These are phyloP conservation scores for Rhopalosiphum maidis DNA, from an alignment of 1,140 invertebrate genomes.

Conservation along the genomic window DNA sequence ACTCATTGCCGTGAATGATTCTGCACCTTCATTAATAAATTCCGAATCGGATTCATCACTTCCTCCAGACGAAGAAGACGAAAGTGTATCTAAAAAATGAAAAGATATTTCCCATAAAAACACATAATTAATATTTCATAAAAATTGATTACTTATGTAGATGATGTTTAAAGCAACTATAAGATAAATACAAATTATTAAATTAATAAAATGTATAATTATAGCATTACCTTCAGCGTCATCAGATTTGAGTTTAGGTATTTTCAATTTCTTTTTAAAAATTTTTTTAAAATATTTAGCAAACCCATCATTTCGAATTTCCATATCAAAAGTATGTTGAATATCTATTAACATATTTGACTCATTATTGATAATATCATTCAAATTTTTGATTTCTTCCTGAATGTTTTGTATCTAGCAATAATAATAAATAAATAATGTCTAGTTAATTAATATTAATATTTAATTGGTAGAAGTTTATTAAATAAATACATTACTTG, in stretches of 20 bases:
- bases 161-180: background rate
- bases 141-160: background rate
- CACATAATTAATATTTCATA: background rate
- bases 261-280: background rate
- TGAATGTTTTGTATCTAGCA: background rate
- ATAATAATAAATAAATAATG: background rate
- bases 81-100: conserved; percentile 36
- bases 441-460: background rate
- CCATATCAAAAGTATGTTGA: background rate
- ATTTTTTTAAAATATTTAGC: background rate
- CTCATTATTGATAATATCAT: background rate
- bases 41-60: conserved; percentile 12
- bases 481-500: background rate
- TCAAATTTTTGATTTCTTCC: background rate
- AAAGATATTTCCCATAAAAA: background rate
- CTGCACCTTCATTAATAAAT: background rate
- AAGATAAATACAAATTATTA: background rate
- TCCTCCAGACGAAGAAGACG: conserved; percentile 9
- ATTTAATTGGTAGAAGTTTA: background rate
- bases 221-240: background rate
- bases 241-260: background rate
- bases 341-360: background rate
- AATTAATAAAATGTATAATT: background rate
- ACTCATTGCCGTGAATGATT: background rate
- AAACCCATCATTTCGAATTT: background rate